These are phyloP conservation scores for Nesometra sesokonis DNA, from an alignment of 35 echinoderm and acorn worm species.

Conservation along the genomic window DNA sequence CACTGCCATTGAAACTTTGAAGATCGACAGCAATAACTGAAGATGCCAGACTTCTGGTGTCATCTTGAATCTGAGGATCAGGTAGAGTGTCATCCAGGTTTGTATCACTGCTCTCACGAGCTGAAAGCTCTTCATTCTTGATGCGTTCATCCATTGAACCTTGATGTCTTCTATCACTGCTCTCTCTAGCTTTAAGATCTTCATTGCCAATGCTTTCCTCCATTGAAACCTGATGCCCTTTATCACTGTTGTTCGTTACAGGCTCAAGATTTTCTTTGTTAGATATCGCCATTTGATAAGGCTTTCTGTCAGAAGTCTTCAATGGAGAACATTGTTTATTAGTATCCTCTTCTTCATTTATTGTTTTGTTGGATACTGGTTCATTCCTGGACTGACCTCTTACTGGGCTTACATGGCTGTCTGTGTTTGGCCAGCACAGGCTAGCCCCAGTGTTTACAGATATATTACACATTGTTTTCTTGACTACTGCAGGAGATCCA, in stretches of 20 bases:
- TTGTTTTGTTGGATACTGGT: background rate
- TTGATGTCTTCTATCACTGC: background rate
- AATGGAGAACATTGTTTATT: no score
- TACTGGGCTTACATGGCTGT: background rate
- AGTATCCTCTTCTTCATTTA: background rate
- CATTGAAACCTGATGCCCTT: no score
- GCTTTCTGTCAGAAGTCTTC: no score
- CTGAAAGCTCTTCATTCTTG: background rate
- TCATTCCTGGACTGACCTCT: background rate
- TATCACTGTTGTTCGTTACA: background rate
- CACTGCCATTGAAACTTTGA: background rate
- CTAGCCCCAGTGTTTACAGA: background rate
- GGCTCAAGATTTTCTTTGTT: background rate
- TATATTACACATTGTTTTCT: background rate
- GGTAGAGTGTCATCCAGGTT: background rate
- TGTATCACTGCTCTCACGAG: background rate
- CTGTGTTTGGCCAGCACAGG: background rate
- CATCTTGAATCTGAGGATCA: background rate
- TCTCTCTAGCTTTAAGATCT: no score
- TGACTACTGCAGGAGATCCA: background rate
- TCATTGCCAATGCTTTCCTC: no score
- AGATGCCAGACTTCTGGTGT: constrained; percentile 1
- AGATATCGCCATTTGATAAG: no score
- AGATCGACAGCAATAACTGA: background rate
- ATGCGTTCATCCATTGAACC: background rate